Evolutionary conservation across 2,888 invertebrate species (phyloP).

Genomic region (Hipparchia sbordonii): DNA sequence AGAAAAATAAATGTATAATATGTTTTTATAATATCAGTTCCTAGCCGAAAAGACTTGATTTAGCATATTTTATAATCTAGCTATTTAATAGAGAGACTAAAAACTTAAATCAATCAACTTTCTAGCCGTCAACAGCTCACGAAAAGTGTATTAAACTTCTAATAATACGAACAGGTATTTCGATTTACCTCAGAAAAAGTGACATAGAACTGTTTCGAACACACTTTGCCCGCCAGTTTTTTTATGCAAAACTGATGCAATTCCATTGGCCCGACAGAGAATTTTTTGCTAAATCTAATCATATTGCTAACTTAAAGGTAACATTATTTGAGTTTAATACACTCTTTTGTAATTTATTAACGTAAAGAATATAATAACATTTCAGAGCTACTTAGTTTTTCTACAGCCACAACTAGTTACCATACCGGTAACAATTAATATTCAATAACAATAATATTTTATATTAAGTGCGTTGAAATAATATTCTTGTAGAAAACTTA

Average conservation of each 20-base stretch:
- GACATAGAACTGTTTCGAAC: conserved; percentile 24
- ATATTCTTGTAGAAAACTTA: no score
- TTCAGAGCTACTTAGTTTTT: background rate
- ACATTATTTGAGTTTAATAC: conserved; percentile 19
- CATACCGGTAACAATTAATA: no score
- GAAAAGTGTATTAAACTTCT: conserved; percentile 24
- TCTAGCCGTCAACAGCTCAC: conserved; percentile 8
- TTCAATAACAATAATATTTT: no score
- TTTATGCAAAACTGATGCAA: conserved; percentile 22
- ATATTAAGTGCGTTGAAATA: no score
- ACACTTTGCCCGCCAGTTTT: conserved; percentile 20
- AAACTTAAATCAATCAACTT: conserved; percentile 12
- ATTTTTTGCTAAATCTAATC: conserved; percentile 18
- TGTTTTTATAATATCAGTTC: background rate
- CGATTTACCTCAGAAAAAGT: conserved; percentile 24
- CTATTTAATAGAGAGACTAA: background rate
- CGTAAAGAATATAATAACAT: conserved; percentile 14
- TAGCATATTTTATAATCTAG: background rate
- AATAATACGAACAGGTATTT: conserved; percentile 22
- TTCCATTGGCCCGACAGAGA: conserved; percentile 20
- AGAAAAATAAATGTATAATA: background rate
- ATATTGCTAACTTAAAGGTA: conserved; percentile 18
- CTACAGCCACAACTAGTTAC: background rate
- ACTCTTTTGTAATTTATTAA: conserved; percentile 12
- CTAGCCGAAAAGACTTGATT: background rate